Conservation (phyloP, 1,140 invertebrate genomes). For the Drosophila sechellia region DNA sequence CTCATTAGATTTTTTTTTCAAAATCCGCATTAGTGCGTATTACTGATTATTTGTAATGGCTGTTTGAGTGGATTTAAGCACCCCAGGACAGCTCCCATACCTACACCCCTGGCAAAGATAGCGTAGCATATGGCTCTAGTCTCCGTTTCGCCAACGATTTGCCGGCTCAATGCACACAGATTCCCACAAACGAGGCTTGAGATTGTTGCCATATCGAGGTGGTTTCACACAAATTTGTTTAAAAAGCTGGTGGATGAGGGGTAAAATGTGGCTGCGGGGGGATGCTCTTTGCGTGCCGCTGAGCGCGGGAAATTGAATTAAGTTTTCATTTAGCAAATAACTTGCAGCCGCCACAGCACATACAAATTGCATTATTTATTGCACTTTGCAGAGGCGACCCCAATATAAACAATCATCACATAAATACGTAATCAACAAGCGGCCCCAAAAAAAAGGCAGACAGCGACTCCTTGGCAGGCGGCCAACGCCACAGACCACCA, state of each 20-base stretch:
- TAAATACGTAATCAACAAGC: slow-evolving; percentile 59
- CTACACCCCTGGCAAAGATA: not conserved
- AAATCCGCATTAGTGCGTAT: no score
- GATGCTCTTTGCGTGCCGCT: slow-evolving; percentile 20
- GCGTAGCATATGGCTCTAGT: slow-evolving; percentile 9
- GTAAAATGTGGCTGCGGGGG: not conserved
- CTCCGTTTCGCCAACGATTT: slow-evolving; percentile 46
- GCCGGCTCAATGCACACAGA: slow-evolving; percentile 52
- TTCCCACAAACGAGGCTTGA: slow-evolving; percentile 14
- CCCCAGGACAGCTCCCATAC: not conserved
- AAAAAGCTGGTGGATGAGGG: not conserved
- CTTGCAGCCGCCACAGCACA: slow-evolving; percentile 32
- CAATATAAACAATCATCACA: slow-evolving; percentile 61
- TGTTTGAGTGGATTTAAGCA: not conserved
- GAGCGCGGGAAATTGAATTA: slow-evolving; percentile 57
- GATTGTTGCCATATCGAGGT: slow-evolving; percentile 42
- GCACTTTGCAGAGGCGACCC: slow-evolving; percentile 58
- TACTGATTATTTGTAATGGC: no score
- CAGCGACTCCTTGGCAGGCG: slow-evolving; percentile 38
- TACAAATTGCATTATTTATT: slow-evolving; percentile 69
- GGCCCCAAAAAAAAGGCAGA: slow-evolving; percentile 7
- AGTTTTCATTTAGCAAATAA: slow-evolving; percentile 62
- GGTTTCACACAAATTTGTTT: slow-evolving; percentile 33
- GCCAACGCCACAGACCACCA: slow-evolving; percentile 22
- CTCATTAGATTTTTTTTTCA: no score